Base-by-base conservation (phyloP, 2,797 vertebrate species). In the Paguma larvata region DNA sequence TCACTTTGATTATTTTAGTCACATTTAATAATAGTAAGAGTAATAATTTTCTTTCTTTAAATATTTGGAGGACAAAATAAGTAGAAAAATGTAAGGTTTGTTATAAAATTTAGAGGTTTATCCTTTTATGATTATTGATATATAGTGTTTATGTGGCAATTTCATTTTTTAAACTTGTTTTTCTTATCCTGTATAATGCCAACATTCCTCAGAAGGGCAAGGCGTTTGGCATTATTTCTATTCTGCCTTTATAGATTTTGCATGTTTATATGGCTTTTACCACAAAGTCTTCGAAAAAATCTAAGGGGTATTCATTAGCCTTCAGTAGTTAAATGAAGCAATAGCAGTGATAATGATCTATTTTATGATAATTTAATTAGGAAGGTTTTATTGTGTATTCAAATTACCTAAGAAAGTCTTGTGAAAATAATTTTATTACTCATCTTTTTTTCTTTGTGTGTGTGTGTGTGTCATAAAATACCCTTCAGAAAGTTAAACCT, bases 111-210 rank as follows among this genome's bases (percentile, higher is more conserved):
- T 89, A 72, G 34, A 92, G 5, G 10, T 85, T 72, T 88, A n/a
- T 13, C 85, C 77, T 79, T 72, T 67, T 53, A 44, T 92, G 34
- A 14, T 86, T 72, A 34, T 27, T 92, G 41, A 87, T 89, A 25
- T 0, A 65, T 85, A 68, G 27, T 86, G 21, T 85, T 95, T 82
- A 56, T 67, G 27, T 62, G 3, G 11, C 82, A 11, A 6, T 41
- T 92, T 97, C 8, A 53, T 70, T 88, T 94, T 95, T 93, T 41
- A 92, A 21, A 56, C 1, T 93, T 89, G 1, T 59, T 92, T 95
- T 89, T 25, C 14, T 86, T 79, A 67, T 23, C 2, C 3, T 87
- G 30, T 94, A 32, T 34, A 89, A 70, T 79, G 21, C 62, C 15
- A 94, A 11, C 8, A 38, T 68, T 72, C 14, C 44, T 85, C 18